Evolutionary conservation across 2,888 invertebrate species (phyloP), one percentile per base, ranked within the genome.

Genomic region (Campoletis raptor): DNA sequence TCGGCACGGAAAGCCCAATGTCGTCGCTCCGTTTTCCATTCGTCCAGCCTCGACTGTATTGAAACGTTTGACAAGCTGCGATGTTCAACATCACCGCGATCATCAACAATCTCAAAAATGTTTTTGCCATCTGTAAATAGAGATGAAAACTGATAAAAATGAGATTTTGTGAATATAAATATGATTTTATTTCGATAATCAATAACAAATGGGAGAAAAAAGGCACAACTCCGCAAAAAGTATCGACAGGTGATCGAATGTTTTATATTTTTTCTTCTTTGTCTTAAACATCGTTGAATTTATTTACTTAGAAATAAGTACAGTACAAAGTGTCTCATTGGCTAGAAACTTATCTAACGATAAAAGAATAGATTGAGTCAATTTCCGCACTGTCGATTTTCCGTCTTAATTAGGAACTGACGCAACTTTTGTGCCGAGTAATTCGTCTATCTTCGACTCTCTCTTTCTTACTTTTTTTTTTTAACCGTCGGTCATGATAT

Each of bases 31-130:
- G 94, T 90, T 97, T 97, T 36, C 97, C 97, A 91, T 97, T 97
- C 87, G 96, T 97, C 97, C 97, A 97, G 7, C 97, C 97, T 0
- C 96, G 95, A 61, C 97, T 97, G 94, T 97, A 97, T 91, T 97
- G 97, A 94, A 97, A 97, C 8, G 97, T 97, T 94, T 97, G 97
- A 0, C 96, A 96, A 0, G 95, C 92, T 70, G 95, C 95, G 6
- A 95, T 93, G 0, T 95, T 93, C 64, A 95, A 89, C 24, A 95
- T 93, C 89, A 95, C 84, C 57, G 90, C 93, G 78, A 95, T 90
- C 73, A 95, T 90, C 70, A 95, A 90, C 24, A 95, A 90, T 24
- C 85, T 30, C 40, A 77, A 66, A 15, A 40, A 40, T 73, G 69
- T 12, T 61, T 81, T 85, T 6, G 54, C 83, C 86, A 87, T 87